Evolutionary conservation across 2,888 invertebrate species (phyloP).

Genomic region (Spilosoma lubricipeda): DNA sequence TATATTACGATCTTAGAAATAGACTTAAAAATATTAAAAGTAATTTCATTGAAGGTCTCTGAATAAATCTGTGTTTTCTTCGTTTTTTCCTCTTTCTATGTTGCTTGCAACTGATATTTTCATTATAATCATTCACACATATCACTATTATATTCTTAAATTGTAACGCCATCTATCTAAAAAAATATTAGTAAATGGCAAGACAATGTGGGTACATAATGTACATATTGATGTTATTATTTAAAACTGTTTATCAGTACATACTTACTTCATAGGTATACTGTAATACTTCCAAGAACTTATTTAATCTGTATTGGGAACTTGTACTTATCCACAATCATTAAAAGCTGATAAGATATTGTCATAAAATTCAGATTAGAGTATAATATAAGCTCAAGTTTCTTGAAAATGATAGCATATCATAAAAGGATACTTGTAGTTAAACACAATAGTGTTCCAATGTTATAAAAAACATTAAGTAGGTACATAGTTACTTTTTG

Average conservation of each 20-base stretch:
- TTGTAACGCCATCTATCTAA: not conserved
- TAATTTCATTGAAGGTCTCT: not conserved
- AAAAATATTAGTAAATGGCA: not conserved
- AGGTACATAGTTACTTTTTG: constrained; percentile 21
- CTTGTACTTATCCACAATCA: constrained; percentile 13
- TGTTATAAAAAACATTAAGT: constrained; percentile 5
- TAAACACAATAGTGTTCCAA: constrained; percentile 8
- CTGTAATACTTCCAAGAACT: not conserved
- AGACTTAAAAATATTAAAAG: not conserved
- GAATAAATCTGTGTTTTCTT: not conserved
- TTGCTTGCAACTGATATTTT: not conserved
- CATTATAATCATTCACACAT: not conserved
- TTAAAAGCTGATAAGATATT: constrained; percentile 18
- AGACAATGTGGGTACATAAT: not conserved
- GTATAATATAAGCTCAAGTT: constrained; percentile 11
- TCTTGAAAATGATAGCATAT: not conserved
- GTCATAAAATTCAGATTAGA: constrained; percentile 7
- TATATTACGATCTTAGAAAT: not conserved
- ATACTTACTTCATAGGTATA: not conserved
- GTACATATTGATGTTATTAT: not conserved
- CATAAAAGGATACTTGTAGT: constrained; percentile 10
- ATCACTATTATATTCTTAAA: not conserved
- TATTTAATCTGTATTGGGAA: constrained; percentile 5
- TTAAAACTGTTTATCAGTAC: not conserved
- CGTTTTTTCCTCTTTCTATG: not conserved